Evolutionary conservation across 2,113 vertebrate genomes (phyloP).

Genomic region (Gnathonemus echidnorhynchus): DNA sequence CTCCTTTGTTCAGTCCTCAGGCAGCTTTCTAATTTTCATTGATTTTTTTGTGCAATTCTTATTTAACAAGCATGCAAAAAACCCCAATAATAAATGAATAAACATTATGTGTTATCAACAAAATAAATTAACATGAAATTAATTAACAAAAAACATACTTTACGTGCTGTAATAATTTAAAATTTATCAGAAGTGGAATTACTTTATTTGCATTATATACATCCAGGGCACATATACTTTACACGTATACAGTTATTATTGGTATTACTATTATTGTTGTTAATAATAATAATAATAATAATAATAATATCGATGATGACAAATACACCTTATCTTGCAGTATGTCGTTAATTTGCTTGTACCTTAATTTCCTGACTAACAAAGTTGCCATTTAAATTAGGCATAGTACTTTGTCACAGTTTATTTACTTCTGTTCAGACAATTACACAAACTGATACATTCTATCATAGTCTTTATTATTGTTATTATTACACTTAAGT

Average conservation of each 20-base stretch:
- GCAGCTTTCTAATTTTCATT: background rate
- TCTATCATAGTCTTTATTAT: conserved; percentile 31
- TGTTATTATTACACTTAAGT: background rate
- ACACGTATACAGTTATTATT: background rate
- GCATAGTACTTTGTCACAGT: conserved; percentile 65
- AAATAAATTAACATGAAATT: background rate
- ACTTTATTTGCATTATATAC: background rate
- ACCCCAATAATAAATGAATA: background rate
- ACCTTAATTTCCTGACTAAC: conserved; percentile 63
- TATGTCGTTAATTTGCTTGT: conserved; percentile 70
- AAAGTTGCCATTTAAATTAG: conserved; percentile 72
- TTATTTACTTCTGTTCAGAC: conserved; percentile 56
- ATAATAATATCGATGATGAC: background rate
- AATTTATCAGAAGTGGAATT: background rate
- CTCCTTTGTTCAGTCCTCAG: background rate
- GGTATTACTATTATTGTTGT: background rate
- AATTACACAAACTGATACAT: conserved; percentile 63
- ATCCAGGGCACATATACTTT: background rate
- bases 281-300: background rate
- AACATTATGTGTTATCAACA: background rate
- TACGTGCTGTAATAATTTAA: background rate
- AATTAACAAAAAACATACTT: background rate
- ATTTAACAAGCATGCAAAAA: background rate
- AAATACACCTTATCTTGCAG: conserved; percentile 56
- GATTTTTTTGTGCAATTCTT: conserved; percentile 1